Percentiles rank a stretch among this genome's conserved stretches.
These are phyloP conservation scores for Phalangium opilio DNA, from an alignment of 2,888 invertebrate genomes.

Conservation along the genomic window DNA sequence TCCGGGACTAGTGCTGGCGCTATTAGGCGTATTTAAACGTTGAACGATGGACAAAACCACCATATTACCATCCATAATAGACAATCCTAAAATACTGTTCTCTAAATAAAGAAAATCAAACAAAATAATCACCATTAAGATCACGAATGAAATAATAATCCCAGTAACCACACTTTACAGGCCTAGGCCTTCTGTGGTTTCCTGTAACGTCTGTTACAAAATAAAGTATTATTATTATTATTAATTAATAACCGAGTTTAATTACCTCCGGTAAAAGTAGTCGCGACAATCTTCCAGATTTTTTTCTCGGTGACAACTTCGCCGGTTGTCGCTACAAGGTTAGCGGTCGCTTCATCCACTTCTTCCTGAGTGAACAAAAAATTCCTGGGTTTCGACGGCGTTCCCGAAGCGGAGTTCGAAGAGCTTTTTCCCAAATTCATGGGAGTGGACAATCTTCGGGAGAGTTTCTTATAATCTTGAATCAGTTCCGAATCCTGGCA, in stretches of 20 bases:
- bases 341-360: too few species aligned
- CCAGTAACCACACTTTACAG: too few species aligned
- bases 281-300: not conserved
- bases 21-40: conserved; percentile 33
- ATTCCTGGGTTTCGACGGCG: not conserved
- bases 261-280: not conserved
- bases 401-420: not conserved
- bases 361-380: not conserved
- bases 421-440: not conserved
- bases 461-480: conserved; percentile 48
- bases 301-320: too few species aligned
- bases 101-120: conserved; percentile 8
- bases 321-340: too few species aligned
- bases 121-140: too few species aligned
- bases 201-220: too few species aligned
- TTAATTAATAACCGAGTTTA: too few species aligned
- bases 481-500: conserved; percentile 57
- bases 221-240: too few species aligned
- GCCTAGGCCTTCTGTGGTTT: too few species aligned
- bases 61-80: conserved; percentile 44
- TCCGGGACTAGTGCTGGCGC: conserved; percentile 9
- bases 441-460: conserved; percentile 17
- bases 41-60: conserved; percentile 45
- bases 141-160: too few species aligned
- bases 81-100: conserved; percentile 46